Base-by-base conservation (phyloP, 2,797 vertebrate genomes). In the Vireo griseus region DNA sequence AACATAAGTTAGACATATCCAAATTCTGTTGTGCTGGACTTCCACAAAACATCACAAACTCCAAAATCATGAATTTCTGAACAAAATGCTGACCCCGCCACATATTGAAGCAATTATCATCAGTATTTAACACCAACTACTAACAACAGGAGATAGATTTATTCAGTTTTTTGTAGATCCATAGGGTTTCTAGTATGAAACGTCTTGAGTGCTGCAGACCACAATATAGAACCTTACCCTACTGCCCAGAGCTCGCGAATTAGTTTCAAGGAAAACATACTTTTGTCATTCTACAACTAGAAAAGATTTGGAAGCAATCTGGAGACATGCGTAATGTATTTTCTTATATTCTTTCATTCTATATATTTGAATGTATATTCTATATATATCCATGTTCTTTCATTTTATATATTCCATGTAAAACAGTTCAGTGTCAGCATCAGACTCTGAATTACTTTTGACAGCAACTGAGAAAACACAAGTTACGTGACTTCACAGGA, bases 191-290 rank as follows among this genome's bases (percentile, higher is more conserved):
- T 40, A 37, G 4, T 17, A 75, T 18, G 16, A 65, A 69, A 74
- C 1, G 5, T 22, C 8, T 2, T 0, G 1, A 83, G 20, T 19
- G 45, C 52, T 76, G 40, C 48, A 83, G 39, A 73, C 1, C 4
- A 2, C 2, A 4, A 66, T 33, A 35, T 0, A 26, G 13, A 78
- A 28, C 13, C 55, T 33, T 21, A 33, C 22, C 31, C 33, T 21
- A 16, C 14, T 33, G 14, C 6, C 50, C 47, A 18, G 17, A 66
- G 35, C 13, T 50, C 48, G 86, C 20, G 26, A 28, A 44, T 16
- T 4, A 29, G 25, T 42, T 84, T 59, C 45, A 77, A 13, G 7
- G n/a, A 65, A 79, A 90, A 87, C 16, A 45, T 6, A 33, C 5
- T 50, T 90, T 9, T 47, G 31, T 44, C 44, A 33, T 15, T 13